Percentiles rank a stretch among this genome's conserved stretches.
Conservation (phyloP, 2,797 vertebrate species). For the Florisuga fusca region DNA sequence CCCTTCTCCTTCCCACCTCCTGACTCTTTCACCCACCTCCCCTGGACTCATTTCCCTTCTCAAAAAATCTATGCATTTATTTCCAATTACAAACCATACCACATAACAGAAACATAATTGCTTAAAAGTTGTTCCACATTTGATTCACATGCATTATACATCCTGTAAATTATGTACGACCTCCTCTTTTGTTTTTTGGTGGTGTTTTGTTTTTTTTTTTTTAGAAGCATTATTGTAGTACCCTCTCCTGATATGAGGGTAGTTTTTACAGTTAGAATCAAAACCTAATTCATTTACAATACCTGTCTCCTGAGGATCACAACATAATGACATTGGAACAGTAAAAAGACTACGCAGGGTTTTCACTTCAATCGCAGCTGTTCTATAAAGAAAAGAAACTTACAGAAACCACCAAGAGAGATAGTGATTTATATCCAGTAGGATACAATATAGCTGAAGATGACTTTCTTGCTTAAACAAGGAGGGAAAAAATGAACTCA, state of each 20-base stretch:
- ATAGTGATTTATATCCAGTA: slow-evolving; percentile 78
- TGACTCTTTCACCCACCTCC: not conserved
- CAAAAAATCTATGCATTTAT: slow-evolving; percentile 66
- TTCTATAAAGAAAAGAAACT: slow-evolving; percentile 67
- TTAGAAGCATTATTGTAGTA: slow-evolving; percentile 56
- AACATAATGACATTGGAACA: slow-evolving; percentile 76
- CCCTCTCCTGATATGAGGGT: slow-evolving; percentile 64
- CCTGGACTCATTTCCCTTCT: not conserved
- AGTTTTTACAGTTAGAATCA: slow-evolving; percentile 74
- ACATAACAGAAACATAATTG: slow-evolving; percentile 81
- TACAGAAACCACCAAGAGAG: slow-evolving; percentile 74
- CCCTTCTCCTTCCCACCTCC: not conserved
- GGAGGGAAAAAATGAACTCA: slow-evolving; percentile 74
- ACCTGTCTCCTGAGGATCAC: slow-evolving; percentile 75
- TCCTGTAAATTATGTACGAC: slow-evolving; percentile 78
- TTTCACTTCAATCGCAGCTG: slow-evolving; percentile 78
- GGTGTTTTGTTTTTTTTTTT: not conserved
- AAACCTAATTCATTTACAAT: slow-evolving; percentile 76
- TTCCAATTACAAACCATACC: slow-evolving; percentile 73
- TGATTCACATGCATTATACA: slow-evolving; percentile 79
- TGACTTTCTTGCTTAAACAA: slow-evolving; percentile 78
- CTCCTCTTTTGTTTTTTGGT: slow-evolving; percentile 31
- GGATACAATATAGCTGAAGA: slow-evolving; percentile 71
- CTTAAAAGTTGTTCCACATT: slow-evolving; percentile 81
- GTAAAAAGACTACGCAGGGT: slow-evolving; percentile 63